Evolutionary conservation across 2,888 invertebrate genomes (phyloP).

Genomic region (Polydrusus pterygomalis): DNA sequence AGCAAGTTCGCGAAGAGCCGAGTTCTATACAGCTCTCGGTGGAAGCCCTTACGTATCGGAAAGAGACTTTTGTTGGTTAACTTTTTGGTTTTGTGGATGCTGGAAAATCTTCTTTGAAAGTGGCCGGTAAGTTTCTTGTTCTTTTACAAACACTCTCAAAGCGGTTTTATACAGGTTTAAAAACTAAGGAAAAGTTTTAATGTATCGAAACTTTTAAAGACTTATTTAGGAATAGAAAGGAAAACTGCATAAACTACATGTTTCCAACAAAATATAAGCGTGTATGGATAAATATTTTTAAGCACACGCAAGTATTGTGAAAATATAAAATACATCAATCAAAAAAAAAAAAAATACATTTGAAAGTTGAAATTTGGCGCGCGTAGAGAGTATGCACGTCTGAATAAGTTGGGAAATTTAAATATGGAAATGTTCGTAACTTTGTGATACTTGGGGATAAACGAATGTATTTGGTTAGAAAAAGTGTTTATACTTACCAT

Average conservation of each 20-base stretch:
- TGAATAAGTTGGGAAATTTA: slow-evolving; percentile 21
- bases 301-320: slow-evolving; percentile 45
- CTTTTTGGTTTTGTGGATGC: slow-evolving; percentile 48
- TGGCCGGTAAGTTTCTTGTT: slow-evolving; percentile 48
- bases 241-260: slow-evolving; percentile 26
- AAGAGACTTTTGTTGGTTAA: slow-evolving; percentile 50
- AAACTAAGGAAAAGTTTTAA: slow-evolving; percentile 35
- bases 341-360: neutral
- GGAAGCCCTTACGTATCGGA: slow-evolving; percentile 46
- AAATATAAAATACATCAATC: slow-evolving; percentile 1
- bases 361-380: slow-evolving; percentile 20
- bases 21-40: slow-evolving; percentile 59
- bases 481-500: neutral
- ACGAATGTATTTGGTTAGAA: neutral
- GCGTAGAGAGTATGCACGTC: slow-evolving; percentile 20
- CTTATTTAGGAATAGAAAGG: slow-evolving; percentile 34
- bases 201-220: slow-evolving; percentile 26
- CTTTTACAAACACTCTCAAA: slow-evolving; percentile 30
- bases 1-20: slow-evolving; percentile 64
- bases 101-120: slow-evolving; percentile 38
- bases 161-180: slow-evolving; percentile 41
- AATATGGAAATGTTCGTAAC: slow-evolving; percentile 26
- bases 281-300: slow-evolving; percentile 44
- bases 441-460: slow-evolving; percentile 7
- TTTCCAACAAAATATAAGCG: slow-evolving; percentile 34